These are phyloP conservation scores for Camelus dromedarius DNA, from an alignment of 2,113 vertebrate species.

Conservation along the genomic window DNA sequence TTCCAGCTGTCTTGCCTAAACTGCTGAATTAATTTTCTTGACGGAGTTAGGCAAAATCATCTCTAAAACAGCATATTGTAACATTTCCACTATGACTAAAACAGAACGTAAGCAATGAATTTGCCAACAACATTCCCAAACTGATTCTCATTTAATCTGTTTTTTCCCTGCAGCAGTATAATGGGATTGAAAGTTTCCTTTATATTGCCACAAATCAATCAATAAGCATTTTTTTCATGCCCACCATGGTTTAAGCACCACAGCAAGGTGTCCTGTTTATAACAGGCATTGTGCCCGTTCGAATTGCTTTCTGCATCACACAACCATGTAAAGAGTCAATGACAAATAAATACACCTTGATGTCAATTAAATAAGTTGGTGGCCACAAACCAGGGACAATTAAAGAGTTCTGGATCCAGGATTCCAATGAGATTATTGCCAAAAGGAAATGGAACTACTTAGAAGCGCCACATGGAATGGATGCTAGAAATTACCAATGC, in stretches of 20 bases:
- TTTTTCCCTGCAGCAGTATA: not conserved
- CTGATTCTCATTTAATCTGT: constrained; percentile 5
- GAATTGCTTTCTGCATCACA: constrained; percentile 48
- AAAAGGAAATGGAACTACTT: constrained; percentile 57
- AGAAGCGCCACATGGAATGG: not conserved
- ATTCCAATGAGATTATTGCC: constrained; percentile 45
- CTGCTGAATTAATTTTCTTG: not conserved
- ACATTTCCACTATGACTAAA: not conserved
- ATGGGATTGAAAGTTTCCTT: constrained; percentile 28
- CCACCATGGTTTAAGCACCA: not conserved
- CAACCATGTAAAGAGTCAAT: not conserved
- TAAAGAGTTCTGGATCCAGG: constrained; percentile 11
- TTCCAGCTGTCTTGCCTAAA: not conserved
- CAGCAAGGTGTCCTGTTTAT: not conserved
- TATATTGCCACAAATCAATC: constrained; percentile 32
- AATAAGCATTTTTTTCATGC: constrained; percentile 34
- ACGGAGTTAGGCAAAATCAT: not conserved
- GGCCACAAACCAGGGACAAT: constrained; percentile 49
- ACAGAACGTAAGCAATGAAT: constrained; percentile 44
- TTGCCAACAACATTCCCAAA: not conserved
- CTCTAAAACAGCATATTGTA: constrained; percentile 45
- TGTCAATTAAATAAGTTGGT: constrained; percentile 55
- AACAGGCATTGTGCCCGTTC: constrained; percentile 1
- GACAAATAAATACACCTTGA: constrained; percentile 54
- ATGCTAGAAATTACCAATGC: constrained; percentile 69